Evolutionary conservation across 2,888 invertebrate species (phyloP).

Genomic region (Sabatieria punctata): DNA sequence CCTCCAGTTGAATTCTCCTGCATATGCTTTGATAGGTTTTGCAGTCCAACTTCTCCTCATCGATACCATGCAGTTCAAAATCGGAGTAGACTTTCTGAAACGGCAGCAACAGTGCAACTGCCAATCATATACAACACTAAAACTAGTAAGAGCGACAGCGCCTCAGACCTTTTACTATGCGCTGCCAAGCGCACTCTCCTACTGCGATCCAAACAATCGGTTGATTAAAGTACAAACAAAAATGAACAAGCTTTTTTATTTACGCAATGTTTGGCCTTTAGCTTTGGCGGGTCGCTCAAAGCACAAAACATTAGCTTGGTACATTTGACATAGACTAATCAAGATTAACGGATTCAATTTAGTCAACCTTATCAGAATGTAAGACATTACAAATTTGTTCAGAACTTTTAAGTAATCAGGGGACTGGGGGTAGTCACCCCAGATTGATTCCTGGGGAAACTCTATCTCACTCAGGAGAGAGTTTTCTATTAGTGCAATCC

Average conservation of each 20-base stretch:
- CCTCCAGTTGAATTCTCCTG: conserved; percentile 86
- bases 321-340: too few species aligned
- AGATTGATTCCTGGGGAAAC: too few species aligned
- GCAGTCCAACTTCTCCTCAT: conserved; percentile 87
- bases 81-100: conserved; percentile 90
- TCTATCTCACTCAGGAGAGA: too few species aligned
- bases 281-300: too few species aligned
- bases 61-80: conserved; percentile 95
- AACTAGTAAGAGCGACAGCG: neutral
- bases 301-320: too few species aligned
- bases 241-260: neutral
- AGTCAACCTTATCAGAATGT: too few species aligned
- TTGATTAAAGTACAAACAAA: neutral
- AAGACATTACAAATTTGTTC: too few species aligned
- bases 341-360: too few species aligned
- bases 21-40: conserved; percentile 82
- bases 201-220: neutral
- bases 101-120: conserved; percentile 12
- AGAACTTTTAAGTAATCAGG: too few species aligned
- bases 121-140: neutral
- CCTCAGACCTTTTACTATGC: neutral
- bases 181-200: conserved; percentile 11
- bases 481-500: too few species aligned
- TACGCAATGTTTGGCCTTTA: too few species aligned
- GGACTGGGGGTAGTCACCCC: too few species aligned